Evolutionary conservation across 2,113 vertebrate species (phyloP).

Genomic region (Cyphomyrus discorhynchus): DNA sequence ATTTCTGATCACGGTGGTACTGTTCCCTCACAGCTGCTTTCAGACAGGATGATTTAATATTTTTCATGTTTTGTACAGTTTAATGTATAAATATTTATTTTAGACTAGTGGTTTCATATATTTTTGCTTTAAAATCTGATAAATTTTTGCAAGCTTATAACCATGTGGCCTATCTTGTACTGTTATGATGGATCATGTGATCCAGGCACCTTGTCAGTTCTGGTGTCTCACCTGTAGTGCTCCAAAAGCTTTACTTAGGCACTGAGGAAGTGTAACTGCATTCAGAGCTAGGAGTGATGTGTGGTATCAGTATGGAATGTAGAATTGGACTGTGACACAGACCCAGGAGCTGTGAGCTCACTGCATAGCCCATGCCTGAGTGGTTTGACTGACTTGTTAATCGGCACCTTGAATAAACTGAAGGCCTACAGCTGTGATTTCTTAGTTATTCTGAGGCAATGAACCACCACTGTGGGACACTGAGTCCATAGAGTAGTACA

Average conservation of each 20-base stretch:
- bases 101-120: background rate
- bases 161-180: background rate
- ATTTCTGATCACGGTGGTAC: background rate
- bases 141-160: background rate
- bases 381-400: background rate
- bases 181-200: background rate
- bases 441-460: too few species aligned
- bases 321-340: background rate
- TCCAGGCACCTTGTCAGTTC: background rate
- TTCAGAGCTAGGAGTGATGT: background rate
- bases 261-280: background rate
- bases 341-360: background rate
- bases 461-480: background rate
- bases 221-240: background rate
- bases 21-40: background rate
- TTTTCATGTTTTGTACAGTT: constrained; percentile 14
- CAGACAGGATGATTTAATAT: background rate
- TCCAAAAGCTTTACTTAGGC: background rate
- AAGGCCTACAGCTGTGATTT: background rate
- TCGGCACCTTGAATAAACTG: background rate
- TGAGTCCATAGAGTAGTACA: background rate
- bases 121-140: background rate
- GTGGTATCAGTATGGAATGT: background rate
- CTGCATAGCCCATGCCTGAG: fast-evolving
- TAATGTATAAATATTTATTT: constrained; percentile 20